phyloP scores from a whole-genome alignment of 2,797 vertebrate genomes.

The Gephyroberyx darwinii region DNA sequence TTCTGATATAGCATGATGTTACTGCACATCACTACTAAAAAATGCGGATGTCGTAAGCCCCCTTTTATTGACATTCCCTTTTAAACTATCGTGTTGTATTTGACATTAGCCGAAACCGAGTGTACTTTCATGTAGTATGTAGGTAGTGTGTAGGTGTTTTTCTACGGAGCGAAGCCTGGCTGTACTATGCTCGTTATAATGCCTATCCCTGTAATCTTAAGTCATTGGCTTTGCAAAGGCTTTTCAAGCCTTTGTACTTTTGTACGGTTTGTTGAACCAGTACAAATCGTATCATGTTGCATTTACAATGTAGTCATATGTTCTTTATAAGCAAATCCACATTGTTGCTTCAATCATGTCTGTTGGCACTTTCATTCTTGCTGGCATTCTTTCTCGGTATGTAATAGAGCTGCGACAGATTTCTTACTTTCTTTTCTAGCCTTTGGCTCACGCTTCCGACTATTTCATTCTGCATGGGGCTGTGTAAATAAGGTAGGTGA shows the following conservation, averaged over 20 bases:
- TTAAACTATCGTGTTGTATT: not conserved
- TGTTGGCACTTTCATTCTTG: not conserved
- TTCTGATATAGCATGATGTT: not conserved
- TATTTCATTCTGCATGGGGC: not conserved
- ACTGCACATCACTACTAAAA: not conserved
- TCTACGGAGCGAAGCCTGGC: not conserved
- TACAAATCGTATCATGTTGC: not conserved
- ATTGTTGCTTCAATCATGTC: not conserved
- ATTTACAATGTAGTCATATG: not conserved
- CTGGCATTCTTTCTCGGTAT: not conserved
- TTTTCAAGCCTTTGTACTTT: not conserved
- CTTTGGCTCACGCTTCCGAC: not conserved
- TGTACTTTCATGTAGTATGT: not conserved
- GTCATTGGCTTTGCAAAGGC: not conserved
- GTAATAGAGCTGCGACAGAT: not conserved
- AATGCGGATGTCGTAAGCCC: too few species aligned
- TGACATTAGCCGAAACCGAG: not conserved
- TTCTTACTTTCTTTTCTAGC: not conserved
- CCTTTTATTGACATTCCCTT: not conserved
- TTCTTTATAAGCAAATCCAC: not conserved
- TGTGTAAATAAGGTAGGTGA: conserved; percentile 22
- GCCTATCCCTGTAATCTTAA: not conserved
- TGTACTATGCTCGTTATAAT: not conserved
- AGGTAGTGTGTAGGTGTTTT: not conserved
- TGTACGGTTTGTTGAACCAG: not conserved